phyloP scores from a whole-genome alignment of 37 sponge, comb jelly and placozoan genomes.

The Ianthella basta region DNA sequence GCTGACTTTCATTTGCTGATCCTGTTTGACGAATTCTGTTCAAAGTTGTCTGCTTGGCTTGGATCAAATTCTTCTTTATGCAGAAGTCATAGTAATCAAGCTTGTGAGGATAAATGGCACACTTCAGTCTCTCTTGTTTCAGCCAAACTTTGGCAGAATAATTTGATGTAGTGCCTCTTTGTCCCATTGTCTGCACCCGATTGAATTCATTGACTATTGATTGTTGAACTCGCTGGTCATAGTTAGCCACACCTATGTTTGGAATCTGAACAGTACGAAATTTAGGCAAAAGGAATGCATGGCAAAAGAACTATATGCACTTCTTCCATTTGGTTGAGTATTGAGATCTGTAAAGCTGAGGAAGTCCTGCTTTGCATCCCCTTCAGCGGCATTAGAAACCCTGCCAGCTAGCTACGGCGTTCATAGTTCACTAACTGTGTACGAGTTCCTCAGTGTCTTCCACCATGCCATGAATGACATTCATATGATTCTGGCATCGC shows the following conservation, averaged over 20 bases:
- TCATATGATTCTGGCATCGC: neutral
- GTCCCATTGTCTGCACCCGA: neutral
- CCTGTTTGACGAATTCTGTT: conserved; percentile 50
- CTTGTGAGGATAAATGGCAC: conserved; percentile 45
- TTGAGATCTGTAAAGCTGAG: conserved; percentile 41
- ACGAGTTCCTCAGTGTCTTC: neutral
- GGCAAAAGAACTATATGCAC: conserved; percentile 35
- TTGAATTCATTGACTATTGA: conserved; percentile 51
- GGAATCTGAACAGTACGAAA: conserved; percentile 48
- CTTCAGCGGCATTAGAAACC: conserved; percentile 39
- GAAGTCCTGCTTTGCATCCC: conserved; percentile 12
- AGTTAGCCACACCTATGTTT: conserved; percentile 24
- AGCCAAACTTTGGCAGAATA: conserved; percentile 39
- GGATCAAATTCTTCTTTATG: conserved; percentile 18
- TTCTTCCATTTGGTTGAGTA: conserved; percentile 53
- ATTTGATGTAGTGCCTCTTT: conserved; percentile 31
- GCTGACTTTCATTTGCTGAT: neutral
- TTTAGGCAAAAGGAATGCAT: conserved; percentile 32
- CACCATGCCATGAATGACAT: neutral
- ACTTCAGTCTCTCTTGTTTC: conserved; percentile 42
- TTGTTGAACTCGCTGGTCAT: conserved; percentile 30
- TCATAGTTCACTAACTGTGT: neutral
- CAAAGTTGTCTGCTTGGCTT: conserved; percentile 53
- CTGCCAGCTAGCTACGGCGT: conserved; percentile 17
- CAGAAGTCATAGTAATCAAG: conserved; percentile 55